phyloP scores from a whole-genome alignment of 2,888 invertebrate species.

The Stenurella melanura region DNA sequence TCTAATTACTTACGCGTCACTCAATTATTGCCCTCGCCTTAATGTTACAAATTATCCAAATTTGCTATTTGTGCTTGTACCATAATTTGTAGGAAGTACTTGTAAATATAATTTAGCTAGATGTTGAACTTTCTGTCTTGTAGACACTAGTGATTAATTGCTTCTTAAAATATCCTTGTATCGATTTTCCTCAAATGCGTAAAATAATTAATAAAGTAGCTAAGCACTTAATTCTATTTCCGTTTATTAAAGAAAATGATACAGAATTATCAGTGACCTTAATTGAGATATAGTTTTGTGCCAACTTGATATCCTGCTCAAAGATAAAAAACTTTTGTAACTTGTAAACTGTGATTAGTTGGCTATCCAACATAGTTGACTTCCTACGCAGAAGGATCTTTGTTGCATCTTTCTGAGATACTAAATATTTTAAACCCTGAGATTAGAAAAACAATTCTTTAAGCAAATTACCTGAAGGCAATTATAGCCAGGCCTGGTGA shows the following conservation, averaged over 20 bases:
- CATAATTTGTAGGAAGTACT: neutral
- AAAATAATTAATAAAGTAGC: constrained; percentile 1
- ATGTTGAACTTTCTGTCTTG: neutral
- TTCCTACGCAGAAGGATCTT: neutral
- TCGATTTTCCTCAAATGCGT: constrained; percentile 7
- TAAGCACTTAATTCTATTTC: constrained; percentile 4
- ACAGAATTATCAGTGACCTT: neutral
- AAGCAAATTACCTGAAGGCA: too few relatives aligned
- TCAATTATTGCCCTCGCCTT: too few relatives aligned
- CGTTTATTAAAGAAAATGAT: constrained; percentile 4
- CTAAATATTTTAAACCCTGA: neutral
- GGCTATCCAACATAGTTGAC: constrained; percentile 3
- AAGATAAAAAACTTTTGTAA: neutral
- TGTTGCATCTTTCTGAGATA: neutral
- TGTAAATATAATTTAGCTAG: constrained; percentile 7
- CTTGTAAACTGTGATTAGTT: constrained; percentile 1
- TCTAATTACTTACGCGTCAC: too few relatives aligned
- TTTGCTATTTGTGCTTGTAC: too few relatives aligned
- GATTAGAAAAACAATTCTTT: too few relatives aligned
- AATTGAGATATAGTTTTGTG: neutral
- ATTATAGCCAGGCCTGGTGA: too few relatives aligned
- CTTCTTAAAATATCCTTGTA: constrained; percentile 3
- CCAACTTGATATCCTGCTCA: neutral
- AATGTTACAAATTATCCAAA: too few relatives aligned
- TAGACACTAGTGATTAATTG: constrained; percentile 3